A percentile compares a stretch with the other conserved stretches of the same genome.
phyloP scores from a whole-genome alignment of 35 echinoderm and acorn worm genomes.

The Acanthaster planci region DNA sequence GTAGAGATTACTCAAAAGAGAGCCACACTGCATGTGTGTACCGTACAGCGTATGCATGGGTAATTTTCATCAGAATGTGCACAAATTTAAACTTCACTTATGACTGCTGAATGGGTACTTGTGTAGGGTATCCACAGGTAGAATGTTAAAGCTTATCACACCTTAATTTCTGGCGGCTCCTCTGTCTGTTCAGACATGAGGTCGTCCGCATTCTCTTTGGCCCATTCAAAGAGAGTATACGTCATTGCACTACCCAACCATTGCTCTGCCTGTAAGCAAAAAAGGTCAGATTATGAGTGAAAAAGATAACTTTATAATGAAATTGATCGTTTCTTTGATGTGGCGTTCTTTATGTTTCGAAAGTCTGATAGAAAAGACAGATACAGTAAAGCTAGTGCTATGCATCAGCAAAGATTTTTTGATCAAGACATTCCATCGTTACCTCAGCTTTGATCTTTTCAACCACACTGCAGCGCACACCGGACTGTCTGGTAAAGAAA shows the following conservation, averaged over 20 bases:
- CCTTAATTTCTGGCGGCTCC: conserved; percentile 11
- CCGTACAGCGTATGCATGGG: too few relatives aligned
- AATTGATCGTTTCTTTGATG: background rate
- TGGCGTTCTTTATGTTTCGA: background rate
- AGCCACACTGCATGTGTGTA: too few relatives aligned
- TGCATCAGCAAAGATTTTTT: background rate
- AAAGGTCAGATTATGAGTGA: too few relatives aligned
- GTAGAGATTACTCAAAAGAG: too few relatives aligned
- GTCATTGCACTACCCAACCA: conserved; percentile 95
- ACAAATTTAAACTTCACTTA: too few relatives aligned
- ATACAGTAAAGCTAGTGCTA: background rate
- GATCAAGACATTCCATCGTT: background rate
- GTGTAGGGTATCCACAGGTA: too few relatives aligned
- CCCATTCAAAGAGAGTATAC: conserved; percentile 95
- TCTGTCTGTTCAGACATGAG: conserved; percentile 80
- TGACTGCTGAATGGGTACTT: too few relatives aligned
- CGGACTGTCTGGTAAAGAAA: conserved; percentile 23
- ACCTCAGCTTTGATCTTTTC: conserved; percentile 45
- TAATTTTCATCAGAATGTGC: too few relatives aligned
- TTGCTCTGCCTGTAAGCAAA: conserved; percentile 66
- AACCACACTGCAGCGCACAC: conserved; percentile 9
- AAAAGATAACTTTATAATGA: too few relatives aligned
- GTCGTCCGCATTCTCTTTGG: conserved; percentile 91
- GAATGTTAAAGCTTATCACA: too few relatives aligned
- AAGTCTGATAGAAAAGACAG: too few relatives aligned